Percentiles rank a stretch among this genome's conserved stretches.
These are phyloP conservation scores for Emmelina monodactyla DNA, from an alignment of 2,888 invertebrate genomes.

Conservation along the genomic window DNA sequence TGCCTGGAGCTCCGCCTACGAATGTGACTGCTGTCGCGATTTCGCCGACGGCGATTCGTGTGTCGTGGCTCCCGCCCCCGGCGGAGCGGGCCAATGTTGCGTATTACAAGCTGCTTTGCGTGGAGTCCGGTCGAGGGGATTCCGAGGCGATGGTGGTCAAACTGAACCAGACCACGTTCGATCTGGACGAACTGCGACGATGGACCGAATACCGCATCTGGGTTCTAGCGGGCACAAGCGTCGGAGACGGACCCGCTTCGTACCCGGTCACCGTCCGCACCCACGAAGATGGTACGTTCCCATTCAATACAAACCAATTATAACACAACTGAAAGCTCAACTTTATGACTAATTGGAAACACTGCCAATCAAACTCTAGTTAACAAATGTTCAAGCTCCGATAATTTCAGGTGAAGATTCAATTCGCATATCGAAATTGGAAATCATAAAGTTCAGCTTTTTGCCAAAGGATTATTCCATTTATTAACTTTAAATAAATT, in stretches of 20 bases:
- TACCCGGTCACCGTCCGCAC: conserved; percentile 92
- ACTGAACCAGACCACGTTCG: conserved; percentile 80
- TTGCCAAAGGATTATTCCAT: no score
- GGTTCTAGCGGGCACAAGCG: conserved; percentile 95
- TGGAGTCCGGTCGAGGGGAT: conserved; percentile 84
- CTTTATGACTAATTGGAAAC: no score
- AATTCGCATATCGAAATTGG: no score
- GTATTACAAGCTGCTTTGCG: conserved; percentile 93
- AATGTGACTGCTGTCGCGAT: conserved; percentile 89
- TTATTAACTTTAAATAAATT: no score
- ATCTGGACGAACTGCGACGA: conserved; percentile 88
- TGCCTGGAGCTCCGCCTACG: conserved; percentile 96
- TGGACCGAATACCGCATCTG: conserved; percentile 98
- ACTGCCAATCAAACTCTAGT: no score
- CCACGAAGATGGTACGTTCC: conserved; percentile 97
- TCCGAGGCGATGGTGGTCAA: conserved; percentile 83
- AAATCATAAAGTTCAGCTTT: no score
- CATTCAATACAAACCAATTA: no score
- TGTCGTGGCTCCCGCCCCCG: conserved; percentile 93
- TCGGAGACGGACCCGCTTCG: conserved; percentile 95
- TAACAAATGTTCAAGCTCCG: no score
- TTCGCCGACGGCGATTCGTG: conserved; percentile 88
- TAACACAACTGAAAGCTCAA: no score
- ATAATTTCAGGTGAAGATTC: no score
- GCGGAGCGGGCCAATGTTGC: conserved; percentile 90